Base-by-base conservation (phyloP, 2,888 invertebrate genomes). In the Eupithecia centaureata region DNA sequence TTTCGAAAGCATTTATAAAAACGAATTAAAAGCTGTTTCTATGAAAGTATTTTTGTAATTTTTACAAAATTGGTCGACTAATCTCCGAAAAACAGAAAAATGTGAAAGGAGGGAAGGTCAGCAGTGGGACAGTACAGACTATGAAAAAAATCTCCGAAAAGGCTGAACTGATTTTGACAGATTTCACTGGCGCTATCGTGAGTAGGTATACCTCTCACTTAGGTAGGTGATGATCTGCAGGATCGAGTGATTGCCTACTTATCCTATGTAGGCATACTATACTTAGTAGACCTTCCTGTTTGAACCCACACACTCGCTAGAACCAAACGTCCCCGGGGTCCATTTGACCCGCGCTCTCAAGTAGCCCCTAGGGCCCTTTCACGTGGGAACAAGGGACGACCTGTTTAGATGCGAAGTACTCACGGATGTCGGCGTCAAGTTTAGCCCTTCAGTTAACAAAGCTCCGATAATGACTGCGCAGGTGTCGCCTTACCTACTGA, bases 251-350 rank as follows among this genome's bases (percentile, higher is more conserved):
- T 47, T 3, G 22, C 4, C 47, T 12, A 22, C 12, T 12, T 10
- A 42, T 18, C n/a, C 0, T 2, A 42, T 18, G 18, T 47, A 47
- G 47, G 22, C 22, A 42, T 42, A 8, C n/a, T n/a, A n/a, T n/a
- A n/a, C n/a, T n/a, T n/a, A n/a, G n/a, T 12, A 10, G 47, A 47
- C 10, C 22, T 10, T 47, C 10, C 47, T 4, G 10, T 2, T 22
- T 10, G 8, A 22, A 22, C 3, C 10, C 18, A 18, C 22, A 47
- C 47, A 22, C 47, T 10, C 47, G 47, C 47, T 47, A 52, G 54
- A 56, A n/a, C n/a, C 54, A 30, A 56, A 56, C n/a, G 54, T 27
- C n/a, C 68, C 60, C 56, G 18, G 32, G 71, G 68, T 63, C 63
- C 63, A 33, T 57, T 57, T 57, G 32, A 57, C 57, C 57, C 57